Evolutionary conservation across 2,113 vertebrate genomes (phyloP).

Genomic region (Fregata magnificens): DNA sequence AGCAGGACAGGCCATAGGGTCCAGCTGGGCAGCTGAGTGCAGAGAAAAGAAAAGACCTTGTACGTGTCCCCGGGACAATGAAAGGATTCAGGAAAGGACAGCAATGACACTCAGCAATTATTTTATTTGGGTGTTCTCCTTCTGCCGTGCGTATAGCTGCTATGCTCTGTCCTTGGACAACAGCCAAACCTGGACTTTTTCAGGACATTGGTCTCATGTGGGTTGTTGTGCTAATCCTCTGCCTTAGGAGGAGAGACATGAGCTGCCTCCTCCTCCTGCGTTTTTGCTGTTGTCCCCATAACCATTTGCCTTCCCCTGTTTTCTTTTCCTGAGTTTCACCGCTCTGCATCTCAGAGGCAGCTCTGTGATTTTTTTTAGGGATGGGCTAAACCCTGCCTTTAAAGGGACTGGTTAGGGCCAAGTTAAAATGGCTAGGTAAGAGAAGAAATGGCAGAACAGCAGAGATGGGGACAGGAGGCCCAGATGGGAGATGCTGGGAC

Average conservation of each 20-base stretch:
- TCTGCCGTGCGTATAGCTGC: background rate
- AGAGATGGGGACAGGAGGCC: background rate
- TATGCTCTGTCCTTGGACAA: background rate
- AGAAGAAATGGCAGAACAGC: background rate
- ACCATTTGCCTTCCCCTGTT: background rate
- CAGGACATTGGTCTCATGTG: background rate
- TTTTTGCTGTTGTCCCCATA: background rate
- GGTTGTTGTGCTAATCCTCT: background rate
- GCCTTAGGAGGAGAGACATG: background rate
- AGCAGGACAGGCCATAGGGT: background rate
- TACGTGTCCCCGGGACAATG: background rate
- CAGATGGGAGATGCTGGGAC: background rate
- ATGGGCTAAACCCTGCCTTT: background rate
- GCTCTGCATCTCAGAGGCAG: background rate
- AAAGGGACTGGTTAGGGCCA: background rate
- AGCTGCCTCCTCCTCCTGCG: background rate
- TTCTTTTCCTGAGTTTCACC: background rate
- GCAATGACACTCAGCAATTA: background rate
- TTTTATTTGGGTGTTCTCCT: background rate
- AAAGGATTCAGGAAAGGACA: background rate
- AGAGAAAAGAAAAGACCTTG: background rate
- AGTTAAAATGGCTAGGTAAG: background rate
- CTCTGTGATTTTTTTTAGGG: background rate
- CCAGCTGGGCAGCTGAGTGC: rapidly evolving
- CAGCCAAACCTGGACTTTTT: background rate